A percentile compares a stretch with the other conserved stretches of the same genome.
phyloP scores from a whole-genome alignment of 2,113 vertebrate species.

The Pipra filicauda region DNA sequence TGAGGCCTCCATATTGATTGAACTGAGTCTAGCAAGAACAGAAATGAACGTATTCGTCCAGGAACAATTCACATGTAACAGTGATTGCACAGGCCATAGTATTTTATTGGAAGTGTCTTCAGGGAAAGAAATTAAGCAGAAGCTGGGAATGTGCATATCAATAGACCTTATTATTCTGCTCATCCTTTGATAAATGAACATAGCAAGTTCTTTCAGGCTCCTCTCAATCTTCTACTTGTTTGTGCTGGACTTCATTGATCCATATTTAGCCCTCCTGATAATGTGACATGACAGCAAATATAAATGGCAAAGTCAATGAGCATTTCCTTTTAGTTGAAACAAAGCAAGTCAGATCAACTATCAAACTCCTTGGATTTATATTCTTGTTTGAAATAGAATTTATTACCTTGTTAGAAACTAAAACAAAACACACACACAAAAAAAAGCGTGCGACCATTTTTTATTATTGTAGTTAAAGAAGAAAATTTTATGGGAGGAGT shows the following conservation, averaged over 20 bases:
- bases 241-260: constrained; percentile 9
- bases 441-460: not conserved
- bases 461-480: constrained; percentile 16
- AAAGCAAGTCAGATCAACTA: not conserved
- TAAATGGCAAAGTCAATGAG: constrained; percentile 3
- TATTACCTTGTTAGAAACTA: not conserved
- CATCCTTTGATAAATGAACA: constrained; percentile 23
- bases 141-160: not conserved
- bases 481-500: not conserved
- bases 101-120: constrained; percentile 2
- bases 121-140: not conserved
- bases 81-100: not conserved
- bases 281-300: not conserved
- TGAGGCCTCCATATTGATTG: not conserved
- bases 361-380: not conserved
- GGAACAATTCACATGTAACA: not conserved
- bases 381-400: constrained; percentile 6
- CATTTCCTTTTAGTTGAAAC: not conserved
- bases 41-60: rapidly evolving
- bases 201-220: not conserved
- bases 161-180: constrained; percentile 15
- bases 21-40: not conserved
- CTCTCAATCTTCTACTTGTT: constrained; percentile 20
- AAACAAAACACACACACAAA: not conserved
- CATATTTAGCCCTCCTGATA: not conserved